Percentiles rank a stretch among this genome's conserved stretches.
Evolutionary conservation across 2,888 invertebrate species (phyloP).

Genomic region (Ptilodon capucinus): DNA sequence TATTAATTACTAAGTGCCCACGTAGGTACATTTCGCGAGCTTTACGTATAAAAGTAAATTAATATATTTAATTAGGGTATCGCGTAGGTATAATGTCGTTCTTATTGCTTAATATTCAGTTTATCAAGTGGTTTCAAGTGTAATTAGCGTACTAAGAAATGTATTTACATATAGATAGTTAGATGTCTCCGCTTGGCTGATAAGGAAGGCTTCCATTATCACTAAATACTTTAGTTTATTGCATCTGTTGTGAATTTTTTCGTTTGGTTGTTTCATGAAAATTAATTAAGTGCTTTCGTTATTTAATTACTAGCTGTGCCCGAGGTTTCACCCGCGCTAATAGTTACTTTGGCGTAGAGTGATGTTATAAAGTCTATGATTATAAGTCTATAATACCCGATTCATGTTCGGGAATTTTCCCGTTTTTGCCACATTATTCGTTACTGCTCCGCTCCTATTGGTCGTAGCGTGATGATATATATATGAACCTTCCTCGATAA

Average conservation of each 20-base stretch:
- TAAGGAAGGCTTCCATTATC: constrained; percentile 21
- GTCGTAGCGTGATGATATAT: too few relatives aligned
- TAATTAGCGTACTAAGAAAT: constrained; percentile 35
- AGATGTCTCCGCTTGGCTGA: constrained; percentile 2
- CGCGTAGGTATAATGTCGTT: constrained; percentile 21
- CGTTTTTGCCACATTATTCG: too few relatives aligned
- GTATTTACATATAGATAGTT: constrained; percentile 4
- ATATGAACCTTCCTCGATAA: too few relatives aligned
- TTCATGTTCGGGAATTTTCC: too few relatives aligned
- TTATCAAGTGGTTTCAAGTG: constrained; percentile 29
- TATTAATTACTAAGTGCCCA: constrained; percentile 18
- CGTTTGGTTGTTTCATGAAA: constrained; percentile 7
- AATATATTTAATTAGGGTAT: constrained; percentile 31
- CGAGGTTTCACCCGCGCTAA: too few relatives aligned
- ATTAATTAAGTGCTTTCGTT: neutral
- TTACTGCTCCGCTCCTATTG: too few relatives aligned
- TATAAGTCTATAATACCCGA: too few relatives aligned
- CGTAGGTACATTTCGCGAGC: constrained; percentile 6
- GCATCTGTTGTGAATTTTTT: constrained; percentile 3
- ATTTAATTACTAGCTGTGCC: too few relatives aligned
- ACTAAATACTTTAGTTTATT: constrained; percentile 23
- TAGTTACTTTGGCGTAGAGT: too few relatives aligned
- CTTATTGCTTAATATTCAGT: constrained; percentile 37
- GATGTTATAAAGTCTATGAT: too few relatives aligned
- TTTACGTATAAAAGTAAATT: constrained; percentile 27